These are phyloP conservation scores for Lytechinus variegatus DNA, from an alignment of 35 echinoderm and acorn worm genomes.

Conservation along the genomic window DNA sequence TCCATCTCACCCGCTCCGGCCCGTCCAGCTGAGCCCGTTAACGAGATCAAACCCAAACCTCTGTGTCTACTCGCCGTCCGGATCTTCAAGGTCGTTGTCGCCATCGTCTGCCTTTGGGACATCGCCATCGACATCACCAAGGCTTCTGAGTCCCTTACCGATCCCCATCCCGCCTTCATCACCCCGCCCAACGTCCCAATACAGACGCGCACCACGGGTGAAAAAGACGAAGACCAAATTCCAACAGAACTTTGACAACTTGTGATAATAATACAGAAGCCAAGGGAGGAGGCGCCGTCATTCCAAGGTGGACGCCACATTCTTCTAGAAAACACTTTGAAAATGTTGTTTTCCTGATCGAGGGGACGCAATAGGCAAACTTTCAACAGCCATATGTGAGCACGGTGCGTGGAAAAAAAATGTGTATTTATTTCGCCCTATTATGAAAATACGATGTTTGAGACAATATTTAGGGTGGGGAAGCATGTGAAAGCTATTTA, in stretches of 20 bases:
- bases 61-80: not conserved
- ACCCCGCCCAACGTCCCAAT: not conserved
- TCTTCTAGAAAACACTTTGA: too few relatives aligned
- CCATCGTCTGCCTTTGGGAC: not conserved
- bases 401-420: too few relatives aligned
- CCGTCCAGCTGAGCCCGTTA: not conserved
- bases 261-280: not conserved
- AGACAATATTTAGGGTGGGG: too few relatives aligned
- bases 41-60: conserved; percentile 9
- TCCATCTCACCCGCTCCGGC: not conserved
- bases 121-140: not conserved
- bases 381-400: too few relatives aligned
- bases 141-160: not conserved
- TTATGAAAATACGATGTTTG: too few relatives aligned
- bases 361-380: too few relatives aligned
- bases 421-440: too few relatives aligned
- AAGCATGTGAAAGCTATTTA: too few relatives aligned
- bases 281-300: too few relatives aligned
- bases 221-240: not conserved
- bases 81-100: not conserved
- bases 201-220: not conserved
- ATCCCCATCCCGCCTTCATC: conserved; percentile 22
- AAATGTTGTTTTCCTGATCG: too few relatives aligned
- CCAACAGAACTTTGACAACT: not conserved
- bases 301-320: too few relatives aligned